phyloP scores from a whole-genome alignment of 2,888 invertebrate species.

The Pristionchus fissidentatus region DNA sequence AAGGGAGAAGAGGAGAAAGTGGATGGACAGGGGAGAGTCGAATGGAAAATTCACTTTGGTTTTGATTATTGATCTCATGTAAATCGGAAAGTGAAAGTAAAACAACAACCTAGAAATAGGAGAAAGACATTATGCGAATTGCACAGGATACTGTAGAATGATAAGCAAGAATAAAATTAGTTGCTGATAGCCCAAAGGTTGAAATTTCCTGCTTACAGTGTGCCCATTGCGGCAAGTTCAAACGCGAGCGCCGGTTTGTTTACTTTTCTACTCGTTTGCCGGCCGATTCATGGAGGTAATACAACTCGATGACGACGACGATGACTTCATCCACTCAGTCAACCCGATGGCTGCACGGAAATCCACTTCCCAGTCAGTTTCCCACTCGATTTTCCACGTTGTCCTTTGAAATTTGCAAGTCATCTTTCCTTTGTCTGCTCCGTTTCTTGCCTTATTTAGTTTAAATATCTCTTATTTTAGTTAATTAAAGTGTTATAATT shows the following conservation, averaged over 20 bases:
- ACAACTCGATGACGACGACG: constrained; percentile 29
- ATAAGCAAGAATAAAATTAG: background rate
- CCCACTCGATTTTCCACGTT: background rate
- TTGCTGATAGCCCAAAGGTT: background rate
- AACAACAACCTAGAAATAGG: background rate
- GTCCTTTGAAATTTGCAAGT: background rate
- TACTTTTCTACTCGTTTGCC: background rate
- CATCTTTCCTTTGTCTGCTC: background rate
- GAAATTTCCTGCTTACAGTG: background rate
- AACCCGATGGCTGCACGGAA: background rate
- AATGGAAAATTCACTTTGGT: too few species aligned
- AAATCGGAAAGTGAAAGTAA: background rate
- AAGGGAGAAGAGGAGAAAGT: background rate
- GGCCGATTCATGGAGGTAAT: constrained; percentile 33
- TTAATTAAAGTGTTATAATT: background rate
- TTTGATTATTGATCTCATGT: background rate
- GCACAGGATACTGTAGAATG: too few species aligned
- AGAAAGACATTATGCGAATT: background rate
- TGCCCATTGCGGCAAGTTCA: constrained; percentile 23
- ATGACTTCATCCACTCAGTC: constrained; percentile 41
- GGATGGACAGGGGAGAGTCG: background rate
- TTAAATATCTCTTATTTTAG: background rate
- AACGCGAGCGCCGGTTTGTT: background rate
- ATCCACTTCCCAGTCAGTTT: constrained; percentile 4
- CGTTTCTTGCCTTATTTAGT: too few species aligned